A percentile compares a stretch with the other conserved stretches of the same genome.
Conservation (phyloP, 1,140 invertebrate genomes). For the Eupristina koningsbergeri region DNA sequence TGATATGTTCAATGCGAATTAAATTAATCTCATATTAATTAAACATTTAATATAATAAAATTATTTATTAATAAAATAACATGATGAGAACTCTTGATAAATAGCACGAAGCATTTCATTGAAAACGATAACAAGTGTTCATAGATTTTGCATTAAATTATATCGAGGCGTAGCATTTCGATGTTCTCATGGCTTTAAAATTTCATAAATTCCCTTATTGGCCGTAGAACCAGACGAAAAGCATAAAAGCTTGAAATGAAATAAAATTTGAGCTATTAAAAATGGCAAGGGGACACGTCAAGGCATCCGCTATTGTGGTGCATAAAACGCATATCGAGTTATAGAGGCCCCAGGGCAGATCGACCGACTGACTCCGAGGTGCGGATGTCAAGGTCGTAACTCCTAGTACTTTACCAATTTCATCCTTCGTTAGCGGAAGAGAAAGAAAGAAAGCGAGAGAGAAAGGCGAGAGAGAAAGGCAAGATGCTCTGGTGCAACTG, state of each 20-base stretch:
- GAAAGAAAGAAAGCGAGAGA: not conserved
- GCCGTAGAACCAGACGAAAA: not conserved
- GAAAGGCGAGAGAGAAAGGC: not conserved
- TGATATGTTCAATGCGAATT: too few species aligned
- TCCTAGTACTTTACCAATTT: not conserved
- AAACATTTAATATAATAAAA: too few species aligned
- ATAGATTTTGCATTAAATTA: too few species aligned
- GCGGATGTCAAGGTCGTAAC: not conserved
- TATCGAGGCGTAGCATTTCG: too few species aligned
- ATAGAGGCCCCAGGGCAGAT: not conserved
- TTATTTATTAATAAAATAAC: too few species aligned
- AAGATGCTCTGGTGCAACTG: not conserved
- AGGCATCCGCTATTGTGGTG: not conserved
- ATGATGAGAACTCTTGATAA: too few species aligned
- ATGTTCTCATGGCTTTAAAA: too few species aligned
- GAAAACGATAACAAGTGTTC: too few species aligned
- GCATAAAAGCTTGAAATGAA: not conserved
- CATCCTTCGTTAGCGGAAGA: conserved; percentile 7
- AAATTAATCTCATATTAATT: too few species aligned
- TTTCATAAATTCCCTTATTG: not conserved
- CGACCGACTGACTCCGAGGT: not conserved
- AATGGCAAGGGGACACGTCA: not conserved
- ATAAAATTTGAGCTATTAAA: not conserved
- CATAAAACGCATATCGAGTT: not conserved
- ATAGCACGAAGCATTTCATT: too few species aligned